phyloP scores from a whole-genome alignment of 2,888 invertebrate species.

The Andrena praecox region DNA sequence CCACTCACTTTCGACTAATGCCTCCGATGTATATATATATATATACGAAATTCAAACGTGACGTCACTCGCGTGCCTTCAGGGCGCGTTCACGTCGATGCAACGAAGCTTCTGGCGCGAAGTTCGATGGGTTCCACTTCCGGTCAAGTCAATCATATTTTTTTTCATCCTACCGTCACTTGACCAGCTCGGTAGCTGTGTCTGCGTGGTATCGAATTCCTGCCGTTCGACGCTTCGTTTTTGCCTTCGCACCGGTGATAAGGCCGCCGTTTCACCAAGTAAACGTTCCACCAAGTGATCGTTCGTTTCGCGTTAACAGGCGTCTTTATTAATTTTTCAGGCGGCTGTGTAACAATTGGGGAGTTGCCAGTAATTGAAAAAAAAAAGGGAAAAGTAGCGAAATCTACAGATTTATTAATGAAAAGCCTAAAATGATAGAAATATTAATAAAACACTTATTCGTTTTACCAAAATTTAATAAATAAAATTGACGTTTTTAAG shows the following conservation, averaged over 20 bases:
- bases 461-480: too few relatives aligned
- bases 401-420: too few relatives aligned
- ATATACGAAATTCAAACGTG: not conserved
- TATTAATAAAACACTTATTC: too few relatives aligned
- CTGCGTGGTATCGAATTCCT: not conserved
- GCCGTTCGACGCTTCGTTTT: not conserved
- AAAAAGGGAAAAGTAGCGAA: too few relatives aligned
- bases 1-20: slow-evolving; percentile 6
- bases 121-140: not conserved
- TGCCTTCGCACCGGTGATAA: too few relatives aligned
- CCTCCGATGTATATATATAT: not conserved
- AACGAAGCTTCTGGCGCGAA: too few relatives aligned
- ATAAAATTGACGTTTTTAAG: too few relatives aligned
- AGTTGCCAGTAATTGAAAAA: too few relatives aligned
- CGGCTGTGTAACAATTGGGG: slow-evolving; percentile 45
- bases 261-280: not conserved
- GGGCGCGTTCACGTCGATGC: not conserved
- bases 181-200: not conserved
- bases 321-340: slow-evolving; percentile 56
- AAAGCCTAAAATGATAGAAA: too few relatives aligned
- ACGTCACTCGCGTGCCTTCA: not conserved
- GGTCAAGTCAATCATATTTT: not conserved
- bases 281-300: not conserved
- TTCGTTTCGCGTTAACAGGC: slow-evolving; percentile 26
- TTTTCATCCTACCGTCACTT: not conserved